These are phyloP conservation scores for Phoenicopterus ruber DNA, from an alignment of 2,113 vertebrate species.

Conservation along the genomic window DNA sequence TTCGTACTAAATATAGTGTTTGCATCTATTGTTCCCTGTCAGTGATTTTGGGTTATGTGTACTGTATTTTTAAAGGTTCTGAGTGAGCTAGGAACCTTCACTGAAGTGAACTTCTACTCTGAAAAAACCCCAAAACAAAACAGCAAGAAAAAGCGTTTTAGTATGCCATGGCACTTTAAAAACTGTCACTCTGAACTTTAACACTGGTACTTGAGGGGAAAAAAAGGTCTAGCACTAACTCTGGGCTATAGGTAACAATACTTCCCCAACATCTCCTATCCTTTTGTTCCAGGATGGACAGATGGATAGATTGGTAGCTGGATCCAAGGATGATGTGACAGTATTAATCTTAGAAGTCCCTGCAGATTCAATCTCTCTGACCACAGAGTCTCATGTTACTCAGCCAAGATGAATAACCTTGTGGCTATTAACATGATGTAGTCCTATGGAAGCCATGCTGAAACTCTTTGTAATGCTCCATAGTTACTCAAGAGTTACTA, in stretches of 20 bases:
- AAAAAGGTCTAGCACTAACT: not conserved
- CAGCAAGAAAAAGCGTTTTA: not conserved
- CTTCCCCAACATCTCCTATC: not conserved
- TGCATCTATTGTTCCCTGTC: not conserved
- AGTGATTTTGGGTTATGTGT: not conserved
- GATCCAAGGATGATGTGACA: not conserved
- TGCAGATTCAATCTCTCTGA: not conserved
- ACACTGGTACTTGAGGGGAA: not conserved
- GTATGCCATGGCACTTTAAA: not conserved
- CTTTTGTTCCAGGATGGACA: not conserved
- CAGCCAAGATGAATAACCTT: not conserved
- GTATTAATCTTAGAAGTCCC: not conserved
- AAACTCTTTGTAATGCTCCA: not conserved
- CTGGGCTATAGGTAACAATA: not conserved
- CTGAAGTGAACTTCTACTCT: not conserved
- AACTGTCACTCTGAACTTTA: not conserved
- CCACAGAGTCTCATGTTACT: not conserved
- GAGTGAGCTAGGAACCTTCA: not conserved
- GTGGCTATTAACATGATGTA: not conserved
- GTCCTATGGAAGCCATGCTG: not conserved
- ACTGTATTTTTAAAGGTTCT: not conserved
- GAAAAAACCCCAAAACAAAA: not conserved
- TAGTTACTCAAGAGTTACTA: not conserved
- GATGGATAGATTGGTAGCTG: not conserved
- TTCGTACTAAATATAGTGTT: not conserved